Evolutionary conservation across 2,797 vertebrate species (phyloP), one percentile per base, ranked within the genome.

Genomic region (Danio jaintianensis): DNA sequence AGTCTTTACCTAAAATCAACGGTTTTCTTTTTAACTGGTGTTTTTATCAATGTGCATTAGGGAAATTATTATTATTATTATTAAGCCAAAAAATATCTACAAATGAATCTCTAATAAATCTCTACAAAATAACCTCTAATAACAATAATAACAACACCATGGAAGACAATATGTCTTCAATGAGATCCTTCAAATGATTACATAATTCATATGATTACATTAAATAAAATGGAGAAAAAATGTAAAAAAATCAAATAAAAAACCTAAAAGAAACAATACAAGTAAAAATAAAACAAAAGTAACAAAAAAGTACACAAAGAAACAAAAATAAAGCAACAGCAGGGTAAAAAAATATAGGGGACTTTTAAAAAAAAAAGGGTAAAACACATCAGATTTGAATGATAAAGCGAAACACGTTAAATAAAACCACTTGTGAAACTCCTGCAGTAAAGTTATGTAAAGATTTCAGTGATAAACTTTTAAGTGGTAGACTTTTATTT

Each of bases 401-500:
- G 22, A 29, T 3, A 36, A 20, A 10, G n/a, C n/a, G n/a, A n/a
- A n/a, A n/a, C n/a, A n/a, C n/a, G n/a, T n/a, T n/a, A n/a, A n/a
- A n/a, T n/a, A n/a, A 29, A 29, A 29, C 29, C 29, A 29, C 29
- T 29, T 29, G 29, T 29, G 29, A 29, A 29, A 29, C 29, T 29
- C 29, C 29, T 29, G 29, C 3, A 29, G 1, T 3, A 29, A 29
- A 1, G 29, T 29, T 29, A 3, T 29, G 45, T 10, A 15, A 18
- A 29, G 7, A 36, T 36, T 69, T 73, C 48, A 13, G 5, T 59
- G 12, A 53, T 29, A 1, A 29, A 29, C 29, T 29, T 29, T 29
- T 79, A 79, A 9, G 5, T 59, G 12, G 53, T n/a, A n/a, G n/a
- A n/a, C 29, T 29, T 29, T 29, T 79, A 79, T 79, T 71, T 62